Evolutionary conservation across 2,113 vertebrate genomes (phyloP), one percentile per base, ranked within the genome.

Genomic region (Grantiella picta): DNA sequence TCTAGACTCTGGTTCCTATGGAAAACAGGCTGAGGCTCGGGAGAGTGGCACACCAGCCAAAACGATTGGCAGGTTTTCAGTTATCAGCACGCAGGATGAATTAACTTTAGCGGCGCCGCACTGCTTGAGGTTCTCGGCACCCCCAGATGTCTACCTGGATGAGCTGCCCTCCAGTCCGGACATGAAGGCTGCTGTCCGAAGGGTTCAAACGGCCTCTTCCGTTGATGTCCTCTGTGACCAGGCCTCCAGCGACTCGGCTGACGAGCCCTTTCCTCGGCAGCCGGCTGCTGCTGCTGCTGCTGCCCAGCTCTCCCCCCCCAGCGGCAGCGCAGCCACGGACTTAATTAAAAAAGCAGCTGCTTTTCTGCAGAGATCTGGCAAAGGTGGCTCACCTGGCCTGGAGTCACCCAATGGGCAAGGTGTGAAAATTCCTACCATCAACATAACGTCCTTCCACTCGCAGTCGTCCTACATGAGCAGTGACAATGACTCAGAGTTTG

Each of bases 401-500:
- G 98, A 99, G 76, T 99, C 98, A 0, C 98, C 98, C 3, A 98
- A 97, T 2, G 97, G 98, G 29, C 98, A 98, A 35, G 98, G 97
- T 4, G 95, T 94, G 12, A 98, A 99, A 22, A 97, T 99, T 44
- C 98, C 98, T 1, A 98, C 98, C 49, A 98, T 98, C 95, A 98
- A 98, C 29, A 86, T 98, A 52, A 98, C 98, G 4, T 98, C 98
- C 68, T 98, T 98, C 95, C 98, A 98, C 96, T 98, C 98, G 0
- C 98, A 98, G 94, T 99, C 99, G 0, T 99, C 99, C 3, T 99
- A 99, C 86, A 98, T 98, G 97, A 99, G 99, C 98, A 99, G 99
- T 2, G 99, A 99, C 95, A 99, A 99, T 7, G 99, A 99, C 96
- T 99, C 99, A 0, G 99, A 99, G 94, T 98, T 99, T 88, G 99